Evolutionary conservation across 2,113 vertebrate genomes (phyloP).

Genomic region (Pardalotus punctatus): DNA sequence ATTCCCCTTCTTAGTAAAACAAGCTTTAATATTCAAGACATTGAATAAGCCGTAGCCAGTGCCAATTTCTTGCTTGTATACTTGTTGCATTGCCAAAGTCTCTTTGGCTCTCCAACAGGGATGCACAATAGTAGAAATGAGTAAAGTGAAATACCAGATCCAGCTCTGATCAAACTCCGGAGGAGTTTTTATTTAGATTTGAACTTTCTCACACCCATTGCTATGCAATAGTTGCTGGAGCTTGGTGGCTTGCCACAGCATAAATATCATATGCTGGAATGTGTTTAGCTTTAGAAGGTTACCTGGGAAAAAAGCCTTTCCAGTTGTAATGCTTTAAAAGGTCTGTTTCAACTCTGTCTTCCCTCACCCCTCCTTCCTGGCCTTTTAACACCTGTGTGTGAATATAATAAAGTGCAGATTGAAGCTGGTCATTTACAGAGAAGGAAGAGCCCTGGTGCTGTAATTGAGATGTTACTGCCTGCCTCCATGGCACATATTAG

Average conservation of each 20-base stretch:
- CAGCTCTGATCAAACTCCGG: slow-evolving; percentile 33
- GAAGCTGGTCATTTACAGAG: neutral
- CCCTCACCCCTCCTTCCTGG: neutral
- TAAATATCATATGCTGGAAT: slow-evolving; percentile 6
- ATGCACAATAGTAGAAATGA: slow-evolving; percentile 58
- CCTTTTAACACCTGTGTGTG: slow-evolving; percentile 55
- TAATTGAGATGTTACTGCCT: slow-evolving; percentile 66
- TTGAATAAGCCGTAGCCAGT: slow-evolving; percentile 20
- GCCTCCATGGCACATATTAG: slow-evolving; percentile 61
- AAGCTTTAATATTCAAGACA: slow-evolving; percentile 14
- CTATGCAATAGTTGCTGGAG: neutral
- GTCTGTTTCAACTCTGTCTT: neutral
- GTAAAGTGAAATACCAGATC: slow-evolving; percentile 44
- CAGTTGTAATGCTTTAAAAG: neutral
- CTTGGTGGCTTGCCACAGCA: neutral
- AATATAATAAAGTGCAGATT: slow-evolving; percentile 48
- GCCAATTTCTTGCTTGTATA: slow-evolving; percentile 6
- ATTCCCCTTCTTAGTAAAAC: slow-evolving; percentile 38
- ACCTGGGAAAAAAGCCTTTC: neutral
- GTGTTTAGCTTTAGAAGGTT: slow-evolving; percentile 10
- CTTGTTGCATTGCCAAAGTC: slow-evolving; percentile 39
- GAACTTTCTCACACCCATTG: slow-evolving; percentile 57
- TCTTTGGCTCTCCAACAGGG: slow-evolving; percentile 44
- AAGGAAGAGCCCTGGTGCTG: slow-evolving; percentile 21
- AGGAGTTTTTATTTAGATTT: slow-evolving; percentile 51